These are phyloP conservation scores for Chelidonichthys spinosus DNA, from an alignment of 2,797 vertebrate genomes.

Conservation along the genomic window DNA sequence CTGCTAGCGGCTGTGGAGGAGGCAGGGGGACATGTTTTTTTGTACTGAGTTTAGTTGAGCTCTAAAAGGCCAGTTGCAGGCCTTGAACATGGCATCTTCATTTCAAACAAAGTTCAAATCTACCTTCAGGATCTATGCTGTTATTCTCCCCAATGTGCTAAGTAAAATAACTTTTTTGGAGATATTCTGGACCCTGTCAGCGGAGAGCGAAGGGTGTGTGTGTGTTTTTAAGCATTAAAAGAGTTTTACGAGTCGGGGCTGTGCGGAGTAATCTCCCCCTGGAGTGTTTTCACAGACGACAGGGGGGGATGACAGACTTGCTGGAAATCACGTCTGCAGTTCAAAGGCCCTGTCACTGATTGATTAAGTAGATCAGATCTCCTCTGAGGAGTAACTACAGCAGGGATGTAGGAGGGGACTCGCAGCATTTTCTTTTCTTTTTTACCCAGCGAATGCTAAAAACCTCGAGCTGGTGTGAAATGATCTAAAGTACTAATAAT, in stretches of 20 bases:
- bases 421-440: neutral
- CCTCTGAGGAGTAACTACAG: conserved; percentile 44
- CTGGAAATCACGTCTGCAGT: conserved; percentile 77
- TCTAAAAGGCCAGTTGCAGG: conserved; percentile 17
- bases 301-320: conserved; percentile 69
- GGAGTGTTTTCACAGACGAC: conserved; percentile 75
- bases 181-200: conserved; percentile 43
- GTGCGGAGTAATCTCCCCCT: conserved; percentile 68
- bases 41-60: conserved; percentile 26
- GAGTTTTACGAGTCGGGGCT: conserved; percentile 72
- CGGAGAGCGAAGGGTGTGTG: conserved; percentile 29
- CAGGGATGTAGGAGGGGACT: conserved; percentile 26
- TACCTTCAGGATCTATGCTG: conserved; percentile 2
- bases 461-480: conserved; percentile 41
- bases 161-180: conserved; percentile 2
- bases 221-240: conserved; percentile 74
- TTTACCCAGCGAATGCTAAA: conserved; percentile 8
- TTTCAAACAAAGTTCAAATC: neutral
- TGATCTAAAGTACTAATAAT: conserved; percentile 13
- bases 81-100: neutral
- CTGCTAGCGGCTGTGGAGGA: conserved; percentile 30
- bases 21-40: conserved; percentile 55
- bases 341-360: conserved; percentile 74
- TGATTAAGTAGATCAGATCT: conserved; percentile 73
- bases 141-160: neutral